Evolutionary conservation across 1,140 invertebrate species (phyloP).

Genomic region (Homarus americanus): DNA sequence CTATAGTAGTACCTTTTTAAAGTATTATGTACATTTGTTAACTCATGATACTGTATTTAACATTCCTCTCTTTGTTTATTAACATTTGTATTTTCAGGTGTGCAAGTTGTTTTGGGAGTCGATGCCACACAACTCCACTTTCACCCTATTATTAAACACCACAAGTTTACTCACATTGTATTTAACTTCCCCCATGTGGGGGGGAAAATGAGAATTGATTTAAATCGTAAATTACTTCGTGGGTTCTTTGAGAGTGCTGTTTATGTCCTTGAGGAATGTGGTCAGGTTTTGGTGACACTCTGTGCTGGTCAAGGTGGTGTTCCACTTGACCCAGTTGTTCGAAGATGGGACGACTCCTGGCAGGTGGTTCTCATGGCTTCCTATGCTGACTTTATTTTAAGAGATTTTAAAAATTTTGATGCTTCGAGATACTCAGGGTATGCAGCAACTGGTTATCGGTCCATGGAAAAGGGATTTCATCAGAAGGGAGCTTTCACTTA

Average conservation of each 20-base stretch:
- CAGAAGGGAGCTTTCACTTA: slow-evolving; percentile 80
- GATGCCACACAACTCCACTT: slow-evolving; percentile 56
- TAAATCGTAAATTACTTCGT: slow-evolving; percentile 81
- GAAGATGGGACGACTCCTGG: slow-evolving; percentile 83
- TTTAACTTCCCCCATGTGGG: slow-evolving; percentile 85
- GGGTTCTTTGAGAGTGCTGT: slow-evolving; percentile 81
- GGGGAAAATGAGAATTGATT: slow-evolving; percentile 84
- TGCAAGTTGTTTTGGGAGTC: slow-evolving; percentile 44
- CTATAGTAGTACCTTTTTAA: no score
- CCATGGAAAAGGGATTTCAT: slow-evolving; percentile 81
- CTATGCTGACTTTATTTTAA: slow-evolving; percentile 80
- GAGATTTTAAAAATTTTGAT: slow-evolving; percentile 79
- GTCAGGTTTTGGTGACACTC: slow-evolving; percentile 80
- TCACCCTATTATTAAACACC: slow-evolving; percentile 57
- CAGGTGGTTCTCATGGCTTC: slow-evolving; percentile 83
- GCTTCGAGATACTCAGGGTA: slow-evolving; percentile 78
- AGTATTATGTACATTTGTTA: slow-evolving; percentile 3
- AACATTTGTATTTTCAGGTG: slow-evolving; percentile 40
- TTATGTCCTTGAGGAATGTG: slow-evolving; percentile 77
- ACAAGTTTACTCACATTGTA: slow-evolving; percentile 80
- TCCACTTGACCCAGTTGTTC: slow-evolving; percentile 78
- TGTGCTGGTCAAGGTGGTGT: slow-evolving; percentile 84
- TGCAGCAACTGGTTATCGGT: slow-evolving; percentile 80
- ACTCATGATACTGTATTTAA: not conserved
- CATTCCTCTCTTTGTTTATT: not conserved